A percentile compares a stretch with the other conserved stretches of the same genome.
phyloP scores from a whole-genome alignment of 2,797 vertebrate species.

The Gadopsis bispinosus region DNA sequence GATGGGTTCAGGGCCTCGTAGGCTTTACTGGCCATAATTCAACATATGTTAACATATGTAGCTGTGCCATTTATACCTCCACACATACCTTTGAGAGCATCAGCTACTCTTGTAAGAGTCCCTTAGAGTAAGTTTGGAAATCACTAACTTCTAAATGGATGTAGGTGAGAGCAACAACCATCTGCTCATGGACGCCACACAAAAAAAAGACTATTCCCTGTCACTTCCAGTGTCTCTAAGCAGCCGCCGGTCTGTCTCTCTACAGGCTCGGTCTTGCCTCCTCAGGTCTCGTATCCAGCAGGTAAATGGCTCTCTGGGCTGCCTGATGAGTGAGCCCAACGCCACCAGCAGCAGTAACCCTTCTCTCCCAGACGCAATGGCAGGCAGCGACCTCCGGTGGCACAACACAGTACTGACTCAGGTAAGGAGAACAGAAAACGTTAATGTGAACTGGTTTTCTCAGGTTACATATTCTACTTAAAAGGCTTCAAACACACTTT shows the following conservation, averaged over 20 bases:
- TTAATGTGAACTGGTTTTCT: not conserved
- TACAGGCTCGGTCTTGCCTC: conserved; percentile 66
- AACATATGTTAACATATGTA: not conserved
- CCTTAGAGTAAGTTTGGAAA: not conserved
- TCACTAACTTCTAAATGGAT: not conserved
- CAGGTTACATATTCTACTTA: not conserved
- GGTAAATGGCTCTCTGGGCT: conserved; percentile 81
- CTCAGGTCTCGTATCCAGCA: conserved; percentile 80
- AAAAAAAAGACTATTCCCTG: not conserved
- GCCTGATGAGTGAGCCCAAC: conserved; percentile 80
- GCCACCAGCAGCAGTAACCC: conserved; percentile 56
- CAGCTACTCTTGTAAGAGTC: not conserved
- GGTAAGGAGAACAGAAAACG: conserved; percentile 53
- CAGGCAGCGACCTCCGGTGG: conserved; percentile 82
- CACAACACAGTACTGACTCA: conserved; percentile 78
- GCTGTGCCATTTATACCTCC: too few species aligned
- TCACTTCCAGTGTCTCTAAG: not conserved
- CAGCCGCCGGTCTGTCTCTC: not conserved
- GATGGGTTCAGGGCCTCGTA: not conserved
- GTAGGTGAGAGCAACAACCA: not conserved
- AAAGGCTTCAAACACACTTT: not conserved
- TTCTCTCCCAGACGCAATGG: conserved; percentile 55
- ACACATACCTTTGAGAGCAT: not conserved
- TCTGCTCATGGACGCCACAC: not conserved
- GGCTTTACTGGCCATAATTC: not conserved